Percentiles rank a stretch among this genome's conserved stretches.
Conservation (phyloP, 2,888 invertebrate genomes). For the Cynaeus angustus region DNA sequence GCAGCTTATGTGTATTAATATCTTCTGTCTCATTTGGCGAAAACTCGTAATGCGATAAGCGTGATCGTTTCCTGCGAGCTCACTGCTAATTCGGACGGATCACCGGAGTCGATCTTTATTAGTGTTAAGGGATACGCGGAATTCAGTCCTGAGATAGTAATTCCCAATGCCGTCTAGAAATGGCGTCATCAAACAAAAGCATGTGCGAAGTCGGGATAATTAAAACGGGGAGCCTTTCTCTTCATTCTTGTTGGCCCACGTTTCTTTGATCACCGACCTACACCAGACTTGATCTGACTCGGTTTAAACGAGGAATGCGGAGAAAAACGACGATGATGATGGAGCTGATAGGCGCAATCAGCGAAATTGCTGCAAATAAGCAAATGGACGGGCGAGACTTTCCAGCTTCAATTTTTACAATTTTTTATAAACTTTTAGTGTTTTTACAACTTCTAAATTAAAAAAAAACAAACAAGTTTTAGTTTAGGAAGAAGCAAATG, state of each 20-base stretch:
- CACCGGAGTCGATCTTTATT: slow-evolving; percentile 60
- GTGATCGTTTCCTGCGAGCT: slow-evolving; percentile 54
- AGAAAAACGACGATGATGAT: slow-evolving; percentile 15
- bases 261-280: slow-evolving; percentile 49
- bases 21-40: slow-evolving; percentile 48
- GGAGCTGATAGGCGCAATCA: slow-evolving; percentile 24
- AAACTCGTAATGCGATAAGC: slow-evolving; percentile 52
- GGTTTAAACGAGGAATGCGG: background rate
- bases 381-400: slow-evolving; percentile 12
- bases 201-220: slow-evolving; percentile 67
- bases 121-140: slow-evolving; percentile 60
- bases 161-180: slow-evolving; percentile 61
- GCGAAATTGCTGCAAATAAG: slow-evolving; percentile 7
- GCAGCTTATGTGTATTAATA: slow-evolving; percentile 44
- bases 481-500: too few relatives aligned
- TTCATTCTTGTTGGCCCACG: slow-evolving; percentile 40
- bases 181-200: slow-evolving; percentile 67
- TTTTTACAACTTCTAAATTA: background rate
- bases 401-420: background rate
- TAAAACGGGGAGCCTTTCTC: slow-evolving; percentile 64
- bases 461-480: background rate
- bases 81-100: slow-evolving; percentile 61
- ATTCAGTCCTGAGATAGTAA: slow-evolving; percentile 59
- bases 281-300: slow-evolving; percentile 7
- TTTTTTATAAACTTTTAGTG: background rate